Evolutionary conservation across 35 echinoderm and acorn worm genomes (phyloP), one percentile per base, ranked within the genome.

Genomic region (Heliocidaris erythrogramma): DNA sequence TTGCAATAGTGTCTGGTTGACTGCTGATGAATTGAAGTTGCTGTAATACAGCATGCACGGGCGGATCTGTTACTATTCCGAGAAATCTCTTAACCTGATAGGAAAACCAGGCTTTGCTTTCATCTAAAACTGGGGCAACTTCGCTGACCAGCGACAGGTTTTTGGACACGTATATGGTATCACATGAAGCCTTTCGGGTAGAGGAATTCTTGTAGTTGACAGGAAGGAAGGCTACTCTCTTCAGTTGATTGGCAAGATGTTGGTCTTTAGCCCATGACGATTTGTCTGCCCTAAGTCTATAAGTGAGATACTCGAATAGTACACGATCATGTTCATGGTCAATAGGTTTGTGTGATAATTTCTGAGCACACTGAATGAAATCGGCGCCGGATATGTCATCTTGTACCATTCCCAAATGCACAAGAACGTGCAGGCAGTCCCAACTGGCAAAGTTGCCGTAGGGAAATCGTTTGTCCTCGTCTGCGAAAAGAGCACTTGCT

Each of bases 381-480:
- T 94, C 94, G 16, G 93, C 49, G 91, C 49, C 92, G 88, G 65
- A 85, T 48, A 95, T 9, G 8, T 86, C 88, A 31, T 95, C 49
- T 88, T 69, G 86, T 84, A 92, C 92, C 96, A 97, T 97, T 8
- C 96, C 96, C 16, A 97, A 86, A 56, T 95, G 47, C 21, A 29
- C 30, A 24, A 97, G 95, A 27, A 90, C 52, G 35, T 86, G 91
- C 29, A 97, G 91, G n/a, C 91, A 78, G 7, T 94, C 49, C 31
- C 30, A 9, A 32, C 30, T 89, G 10, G 31, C 32, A n/a, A 94
- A 95, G 5, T 30, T 32, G 1, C 91, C 96, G 32, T 48, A 65
- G 14, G 96, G 96, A 95, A 97, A 97, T 21, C 94, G 60, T 52
- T 42, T 48, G n/a, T 97, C 96, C 31, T 10, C 85, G 14, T 59